These are phyloP conservation scores for Acanthosoma haemorrhoidale DNA, from an alignment of 2,888 invertebrate species.

Conservation along the genomic window DNA sequence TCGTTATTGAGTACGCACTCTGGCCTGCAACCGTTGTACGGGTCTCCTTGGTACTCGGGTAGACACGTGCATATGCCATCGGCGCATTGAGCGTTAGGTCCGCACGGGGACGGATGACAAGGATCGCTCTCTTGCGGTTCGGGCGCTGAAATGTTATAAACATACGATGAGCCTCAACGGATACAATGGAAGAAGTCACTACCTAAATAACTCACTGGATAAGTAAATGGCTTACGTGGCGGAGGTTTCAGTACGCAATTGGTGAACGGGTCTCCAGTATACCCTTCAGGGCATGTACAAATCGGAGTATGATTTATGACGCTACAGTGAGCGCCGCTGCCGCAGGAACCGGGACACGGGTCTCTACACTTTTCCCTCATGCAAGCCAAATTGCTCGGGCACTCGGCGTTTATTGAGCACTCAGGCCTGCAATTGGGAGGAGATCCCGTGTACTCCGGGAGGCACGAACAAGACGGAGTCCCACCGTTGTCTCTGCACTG, in stretches of 20 bases:
- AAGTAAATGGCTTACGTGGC: conserved; percentile 21
- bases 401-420: conserved; percentile 50
- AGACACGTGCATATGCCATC: conserved; percentile 72
- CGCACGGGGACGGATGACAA: conserved; percentile 73
- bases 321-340: conserved; percentile 48
- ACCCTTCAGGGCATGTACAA: conserved; percentile 55
- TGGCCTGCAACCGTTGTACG: conserved; percentile 49
- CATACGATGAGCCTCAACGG: background rate
- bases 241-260: conserved; percentile 51
- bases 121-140: conserved; percentile 55
- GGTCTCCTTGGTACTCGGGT: conserved; percentile 67
- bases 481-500: conserved; percentile 46
- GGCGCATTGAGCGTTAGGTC: conserved; percentile 70
- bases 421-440: conserved; percentile 51
- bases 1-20: conserved; percentile 49
- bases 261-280: conserved; percentile 70
- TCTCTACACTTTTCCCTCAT: conserved; percentile 49
- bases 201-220: conserved; percentile 51
- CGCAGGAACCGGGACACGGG: conserved; percentile 52
- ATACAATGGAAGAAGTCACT: background rate
- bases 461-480: conserved; percentile 49
- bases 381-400: conserved; percentile 49
- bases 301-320: conserved; percentile 49
- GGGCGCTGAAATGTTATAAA: conserved; percentile 32
- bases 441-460: conserved; percentile 47